These are phyloP conservation scores for Drosophila pectinifera DNA, from an alignment of 1,140 invertebrate genomes.

Conservation along the genomic window DNA sequence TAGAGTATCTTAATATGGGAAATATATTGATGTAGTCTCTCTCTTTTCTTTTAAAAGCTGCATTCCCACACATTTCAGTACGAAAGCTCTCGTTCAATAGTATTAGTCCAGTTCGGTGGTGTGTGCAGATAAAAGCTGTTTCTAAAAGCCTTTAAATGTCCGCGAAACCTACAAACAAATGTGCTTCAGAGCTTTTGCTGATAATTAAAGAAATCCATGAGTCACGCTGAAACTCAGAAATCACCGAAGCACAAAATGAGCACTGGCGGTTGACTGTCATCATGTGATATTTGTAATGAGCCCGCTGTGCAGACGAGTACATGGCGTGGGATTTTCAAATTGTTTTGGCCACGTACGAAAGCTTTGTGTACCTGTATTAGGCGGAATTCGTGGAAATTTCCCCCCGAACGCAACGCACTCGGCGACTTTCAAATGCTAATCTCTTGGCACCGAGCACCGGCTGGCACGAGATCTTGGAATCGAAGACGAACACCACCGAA, in stretches of 20 bases:
- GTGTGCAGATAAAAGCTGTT: slow-evolving; percentile 66
- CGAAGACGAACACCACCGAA: slow-evolving; percentile 17
- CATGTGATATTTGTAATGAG: slow-evolving; percentile 71
- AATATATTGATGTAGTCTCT: slow-evolving; percentile 5
- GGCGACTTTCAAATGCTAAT: slow-evolving; percentile 34
- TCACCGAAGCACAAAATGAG: slow-evolving; percentile 45
- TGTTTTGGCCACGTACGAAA: slow-evolving; percentile 35
- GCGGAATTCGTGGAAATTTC: slow-evolving; percentile 70
- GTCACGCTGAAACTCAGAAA: slow-evolving; percentile 70
- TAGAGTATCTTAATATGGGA: slow-evolving; percentile 25
- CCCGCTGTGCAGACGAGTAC: slow-evolving; percentile 13
- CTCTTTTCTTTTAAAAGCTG: slow-evolving; percentile 31
- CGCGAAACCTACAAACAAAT: slow-evolving; percentile 14
- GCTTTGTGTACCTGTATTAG: slow-evolving; percentile 26
- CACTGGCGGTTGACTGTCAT: slow-evolving; percentile 31
- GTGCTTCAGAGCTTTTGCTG: slow-evolving; percentile 27
- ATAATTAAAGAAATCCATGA: slow-evolving; percentile 66
- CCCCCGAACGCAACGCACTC: slow-evolving; percentile 27
- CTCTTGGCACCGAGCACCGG: slow-evolving; percentile 55
- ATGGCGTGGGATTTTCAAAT: slow-evolving; percentile 3
- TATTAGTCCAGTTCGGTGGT: slow-evolving; percentile 31
- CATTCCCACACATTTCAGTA: slow-evolving; percentile 8
- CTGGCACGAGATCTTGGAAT: slow-evolving; percentile 68
- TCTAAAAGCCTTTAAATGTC: slow-evolving; percentile 31
- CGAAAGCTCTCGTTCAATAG: slow-evolving; percentile 12